phyloP scores from a whole-genome alignment of 2,797 vertebrate genomes.

The Salarias fasciatus region DNA sequence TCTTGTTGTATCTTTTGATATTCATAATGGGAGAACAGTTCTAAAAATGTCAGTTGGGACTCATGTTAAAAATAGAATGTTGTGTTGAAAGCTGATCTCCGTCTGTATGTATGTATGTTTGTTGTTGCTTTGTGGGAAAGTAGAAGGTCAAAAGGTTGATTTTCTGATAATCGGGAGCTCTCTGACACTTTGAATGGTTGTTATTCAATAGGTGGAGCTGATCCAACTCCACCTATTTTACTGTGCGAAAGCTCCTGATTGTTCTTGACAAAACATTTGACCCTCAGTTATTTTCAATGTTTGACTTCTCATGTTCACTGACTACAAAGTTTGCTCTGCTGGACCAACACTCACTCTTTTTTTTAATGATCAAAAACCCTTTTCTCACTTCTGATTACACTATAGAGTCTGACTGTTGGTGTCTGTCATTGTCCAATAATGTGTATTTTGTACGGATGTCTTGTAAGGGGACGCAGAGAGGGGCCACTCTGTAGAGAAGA shows the following conservation, averaged over 20 bases:
- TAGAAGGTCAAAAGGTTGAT: slow-evolving; percentile 10
- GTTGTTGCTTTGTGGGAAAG: slow-evolving; percentile 22
- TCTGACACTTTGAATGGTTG: slow-evolving; percentile 1
- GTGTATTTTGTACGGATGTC: slow-evolving; percentile 69
- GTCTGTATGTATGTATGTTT: background rate
- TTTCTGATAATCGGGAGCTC: slow-evolving; percentile 16
- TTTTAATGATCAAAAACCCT: slow-evolving; percentile 27
- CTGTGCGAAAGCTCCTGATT: slow-evolving; percentile 1
- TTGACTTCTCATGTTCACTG: slow-evolving; percentile 14
- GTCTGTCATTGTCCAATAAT: slow-evolving; percentile 64
- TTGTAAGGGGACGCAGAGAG: slow-evolving; percentile 81
- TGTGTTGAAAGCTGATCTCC: slow-evolving; percentile 31
- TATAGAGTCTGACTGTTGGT: slow-evolving; percentile 45
- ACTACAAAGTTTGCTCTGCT: slow-evolving; percentile 36
- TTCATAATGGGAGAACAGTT: slow-evolving; percentile 8
- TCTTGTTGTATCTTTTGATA: background rate
- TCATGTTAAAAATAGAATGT: background rate
- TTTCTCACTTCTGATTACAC: slow-evolving; percentile 49
- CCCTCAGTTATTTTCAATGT: slow-evolving; percentile 8
- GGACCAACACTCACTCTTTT: slow-evolving; percentile 45
- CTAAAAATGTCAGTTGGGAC: slow-evolving; percentile 10
- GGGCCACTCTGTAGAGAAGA: slow-evolving; percentile 84
- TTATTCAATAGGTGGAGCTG: too few species aligned
- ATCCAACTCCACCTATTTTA: slow-evolving; percentile 3
- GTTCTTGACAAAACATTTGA: slow-evolving; percentile 18